Base-by-base conservation (phyloP, 2,113 vertebrate species). In the Caracal caracal region DNA sequence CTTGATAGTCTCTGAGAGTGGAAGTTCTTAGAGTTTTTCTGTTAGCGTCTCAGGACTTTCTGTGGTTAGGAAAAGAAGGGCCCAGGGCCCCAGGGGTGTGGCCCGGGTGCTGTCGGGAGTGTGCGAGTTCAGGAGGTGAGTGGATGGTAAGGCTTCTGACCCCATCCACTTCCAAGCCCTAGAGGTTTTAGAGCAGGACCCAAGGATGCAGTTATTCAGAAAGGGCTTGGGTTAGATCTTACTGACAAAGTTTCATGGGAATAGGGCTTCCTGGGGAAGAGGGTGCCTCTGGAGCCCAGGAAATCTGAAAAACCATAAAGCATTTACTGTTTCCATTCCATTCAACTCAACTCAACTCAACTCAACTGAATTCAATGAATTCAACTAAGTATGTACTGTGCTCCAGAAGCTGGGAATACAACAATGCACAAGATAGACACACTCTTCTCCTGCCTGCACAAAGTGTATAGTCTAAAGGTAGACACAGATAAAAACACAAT, bases 301-400 rank as follows among this genome's bases (percentile, higher is more conserved):
- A 96, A 53, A 90, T 76, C 47, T 33, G 61, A 73, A 84, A 90
- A 78, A 5, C 59, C 81, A 30, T 85, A 85, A 76, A 95, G 9
- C 22, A 33, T 5, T 75, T 59, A 19, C 26, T 35, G 7, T 76
- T 93, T 66, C 19, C 35, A 59, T 81, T 35, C 16, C 26, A 30
- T 73, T 84, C 49, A 17, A 8, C 43, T 43, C 63, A 40, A 3
- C 20, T 40, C 65, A 12, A 1, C 15, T 17, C 33, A n/a, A 10
- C 47, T 53, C 78, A 40, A 2, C 15, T 19, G n/a, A 65, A 53
- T 26, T 47, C 33, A 75, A 51, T 10, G 49, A n/a, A 28, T 78
- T 68, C 81, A 78, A 37, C 84, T 59, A 28, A 43, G 16, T 22
- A 35, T 33, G 6, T 24, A 10, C 43, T 10, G 35, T 81, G 30